Percentiles rank a stretch among this genome's conserved stretches.
These are phyloP conservation scores for Notarius quadriscutis DNA, from an alignment of 2,113 vertebrate genomes.

Conservation along the genomic window DNA sequence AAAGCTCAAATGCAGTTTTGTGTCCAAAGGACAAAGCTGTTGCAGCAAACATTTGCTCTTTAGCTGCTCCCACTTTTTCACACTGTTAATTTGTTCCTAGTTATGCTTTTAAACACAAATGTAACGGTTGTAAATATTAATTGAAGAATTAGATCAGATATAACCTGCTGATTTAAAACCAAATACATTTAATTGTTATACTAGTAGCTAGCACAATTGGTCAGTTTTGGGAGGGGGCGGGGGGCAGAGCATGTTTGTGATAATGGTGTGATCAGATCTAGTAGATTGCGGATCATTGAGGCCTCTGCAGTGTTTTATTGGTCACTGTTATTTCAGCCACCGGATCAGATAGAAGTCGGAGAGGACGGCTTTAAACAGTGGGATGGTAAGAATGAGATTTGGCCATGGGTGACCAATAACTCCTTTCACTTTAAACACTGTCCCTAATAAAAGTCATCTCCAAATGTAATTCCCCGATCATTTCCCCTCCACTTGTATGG, in stretches of 20 bases:
- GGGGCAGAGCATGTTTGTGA: not conserved
- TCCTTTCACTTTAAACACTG: constrained; percentile 41
- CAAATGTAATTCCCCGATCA: constrained; percentile 15
- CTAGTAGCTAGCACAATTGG: not conserved
- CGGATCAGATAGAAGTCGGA: constrained; percentile 82
- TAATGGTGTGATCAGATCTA: constrained; percentile 64
- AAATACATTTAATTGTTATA: not conserved
- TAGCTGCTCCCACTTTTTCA: not conserved
- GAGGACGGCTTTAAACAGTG: constrained; percentile 84
- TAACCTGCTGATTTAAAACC: not conserved
- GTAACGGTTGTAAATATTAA: not conserved
- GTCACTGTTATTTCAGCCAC: constrained; percentile 86
- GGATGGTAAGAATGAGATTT: constrained; percentile 86
- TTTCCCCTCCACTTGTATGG: constrained; percentile 15
- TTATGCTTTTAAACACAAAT: not conserved
- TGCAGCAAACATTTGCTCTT: not conserved
- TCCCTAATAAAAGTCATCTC: constrained; percentile 25
- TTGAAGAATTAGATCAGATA: not conserved
- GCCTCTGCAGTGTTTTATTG: constrained; percentile 82
- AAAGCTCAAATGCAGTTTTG: not conserved
- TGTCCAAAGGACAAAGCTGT: too few relatives aligned
- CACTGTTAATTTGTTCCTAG: not conserved
- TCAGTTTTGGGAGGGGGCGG: not conserved
- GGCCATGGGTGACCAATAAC: constrained; percentile 72
- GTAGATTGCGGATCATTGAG: constrained; percentile 68